Percentiles rank a stretch among this genome's conserved stretches.
phyloP scores from a whole-genome alignment of 1,140 invertebrate genomes.

The Drosophila arizonae region DNA sequence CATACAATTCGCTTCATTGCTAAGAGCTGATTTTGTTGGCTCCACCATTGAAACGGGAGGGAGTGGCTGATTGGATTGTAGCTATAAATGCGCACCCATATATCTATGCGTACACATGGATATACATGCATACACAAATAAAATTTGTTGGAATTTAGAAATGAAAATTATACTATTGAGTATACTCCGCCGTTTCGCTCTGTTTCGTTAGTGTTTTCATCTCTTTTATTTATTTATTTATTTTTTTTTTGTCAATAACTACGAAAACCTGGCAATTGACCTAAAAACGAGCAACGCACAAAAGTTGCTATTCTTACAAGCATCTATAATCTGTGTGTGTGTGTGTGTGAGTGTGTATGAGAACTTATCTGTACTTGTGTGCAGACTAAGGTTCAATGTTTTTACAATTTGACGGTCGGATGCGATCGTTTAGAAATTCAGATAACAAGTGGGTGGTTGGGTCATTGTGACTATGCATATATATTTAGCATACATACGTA shows the following conservation, averaged over 20 bases:
- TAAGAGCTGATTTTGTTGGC: slow-evolving; percentile 22
- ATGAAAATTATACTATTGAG: slow-evolving; percentile 17
- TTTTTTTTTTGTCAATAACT: slow-evolving; percentile 61
- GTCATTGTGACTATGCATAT: background rate
- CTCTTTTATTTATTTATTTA: slow-evolving; percentile 35
- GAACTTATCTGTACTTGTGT: slow-evolving; percentile 18
- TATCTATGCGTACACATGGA: slow-evolving; percentile 6
- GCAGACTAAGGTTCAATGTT: slow-evolving; percentile 66
- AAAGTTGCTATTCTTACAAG: slow-evolving; percentile 13
- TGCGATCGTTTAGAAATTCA: slow-evolving; percentile 9
- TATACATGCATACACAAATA: slow-evolving; percentile 18
- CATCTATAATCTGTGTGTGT: background rate
- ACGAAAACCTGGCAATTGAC: slow-evolving; percentile 66
- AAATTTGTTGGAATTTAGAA: slow-evolving; percentile 18
- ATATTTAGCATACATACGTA: background rate
- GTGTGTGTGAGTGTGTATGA: background rate
- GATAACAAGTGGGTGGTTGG: slow-evolving; percentile 16
- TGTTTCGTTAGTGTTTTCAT: slow-evolving; percentile 21
- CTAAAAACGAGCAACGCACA: slow-evolving; percentile 60
- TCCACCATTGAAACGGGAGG: slow-evolving; percentile 27
- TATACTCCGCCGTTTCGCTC: slow-evolving; percentile 28
- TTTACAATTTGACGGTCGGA: slow-evolving; percentile 53
- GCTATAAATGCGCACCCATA: slow-evolving; percentile 35
- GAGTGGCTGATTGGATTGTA: slow-evolving; percentile 25
- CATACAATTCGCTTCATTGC: slow-evolving; percentile 41